phyloP scores from a whole-genome alignment of 2,113 vertebrate genomes.

The Galemys pyrenaicus region DNA sequence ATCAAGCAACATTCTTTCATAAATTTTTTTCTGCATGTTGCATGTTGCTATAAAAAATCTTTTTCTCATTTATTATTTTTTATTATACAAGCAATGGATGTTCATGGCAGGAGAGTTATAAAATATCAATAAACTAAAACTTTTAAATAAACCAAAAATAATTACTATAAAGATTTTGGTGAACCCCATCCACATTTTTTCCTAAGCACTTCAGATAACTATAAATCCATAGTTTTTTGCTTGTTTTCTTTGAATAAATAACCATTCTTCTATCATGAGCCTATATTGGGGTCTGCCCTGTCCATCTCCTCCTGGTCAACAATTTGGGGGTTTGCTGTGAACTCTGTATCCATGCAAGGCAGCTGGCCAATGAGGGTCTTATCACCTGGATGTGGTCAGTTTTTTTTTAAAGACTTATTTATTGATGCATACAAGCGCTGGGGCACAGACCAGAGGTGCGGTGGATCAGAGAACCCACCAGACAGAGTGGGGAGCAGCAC shows the following conservation, averaged over 20 bases:
- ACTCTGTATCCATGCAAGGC: neutral
- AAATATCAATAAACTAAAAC: neutral
- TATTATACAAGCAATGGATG: neutral
- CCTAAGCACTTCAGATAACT: neutral
- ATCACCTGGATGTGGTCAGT: neutral
- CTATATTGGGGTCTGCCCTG: accelerated
- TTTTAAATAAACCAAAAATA: neutral
- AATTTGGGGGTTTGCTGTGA: neutral
- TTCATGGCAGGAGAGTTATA: neutral
- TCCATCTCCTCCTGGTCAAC: neutral
- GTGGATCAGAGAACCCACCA: too few species aligned
- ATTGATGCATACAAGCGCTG: too few species aligned
- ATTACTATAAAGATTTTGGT: neutral
- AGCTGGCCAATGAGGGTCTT: neutral
- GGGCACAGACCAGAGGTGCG: too few species aligned
- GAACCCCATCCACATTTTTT: neutral
- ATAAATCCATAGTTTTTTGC: neutral
- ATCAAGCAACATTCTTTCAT: neutral
- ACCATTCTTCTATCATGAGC: accelerated
- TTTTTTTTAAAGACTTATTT: neutral
- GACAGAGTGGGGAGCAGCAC: too few species aligned
- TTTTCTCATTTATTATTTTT: neutral
- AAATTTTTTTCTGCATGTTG: neutral
- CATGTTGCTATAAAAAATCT: neutral
- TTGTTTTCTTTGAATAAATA: neutral